These are phyloP conservation scores for Hestina assimilis DNA, from an alignment of 1,140 invertebrate species.

Conservation along the genomic window DNA sequence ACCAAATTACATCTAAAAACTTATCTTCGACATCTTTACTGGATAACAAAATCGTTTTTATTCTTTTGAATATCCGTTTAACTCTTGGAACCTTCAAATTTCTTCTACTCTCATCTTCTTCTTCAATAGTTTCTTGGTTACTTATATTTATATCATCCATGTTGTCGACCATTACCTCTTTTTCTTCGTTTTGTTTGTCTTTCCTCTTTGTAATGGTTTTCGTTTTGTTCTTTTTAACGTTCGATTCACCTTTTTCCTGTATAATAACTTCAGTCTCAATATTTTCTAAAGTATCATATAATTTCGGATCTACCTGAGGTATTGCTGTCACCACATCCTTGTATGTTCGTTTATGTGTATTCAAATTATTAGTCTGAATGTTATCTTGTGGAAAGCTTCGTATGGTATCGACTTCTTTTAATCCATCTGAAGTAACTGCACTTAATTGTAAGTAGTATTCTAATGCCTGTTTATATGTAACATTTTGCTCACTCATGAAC, in stretches of 20 bases:
- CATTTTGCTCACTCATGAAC: too few relatives aligned
- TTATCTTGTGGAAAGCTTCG: too few relatives aligned
- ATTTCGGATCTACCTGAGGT: background rate
- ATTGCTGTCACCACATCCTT: background rate
- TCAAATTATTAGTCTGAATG: background rate
- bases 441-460: background rate
- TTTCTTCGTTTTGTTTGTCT: background rate
- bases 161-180: background rate
- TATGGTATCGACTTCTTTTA: background rate
- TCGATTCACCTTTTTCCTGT: background rate
- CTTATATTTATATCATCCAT: background rate
- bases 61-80: background rate
- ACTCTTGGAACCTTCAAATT: background rate
- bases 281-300: background rate
- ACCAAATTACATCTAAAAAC: background rate
- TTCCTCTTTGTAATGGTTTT: too few relatives aligned
- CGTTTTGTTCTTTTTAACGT: background rate
- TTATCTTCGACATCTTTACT: background rate
- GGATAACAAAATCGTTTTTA: background rate
- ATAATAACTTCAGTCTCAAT: background rate
- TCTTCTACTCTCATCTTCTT: too few relatives aligned
- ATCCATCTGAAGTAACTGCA: background rate
- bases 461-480: constrained; percentile 24
- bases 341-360: too few relatives aligned
- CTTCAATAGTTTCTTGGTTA: too few relatives aligned